phyloP scores from a whole-genome alignment of 2,113 vertebrate genomes.

The Plecotus auritus region DNA sequence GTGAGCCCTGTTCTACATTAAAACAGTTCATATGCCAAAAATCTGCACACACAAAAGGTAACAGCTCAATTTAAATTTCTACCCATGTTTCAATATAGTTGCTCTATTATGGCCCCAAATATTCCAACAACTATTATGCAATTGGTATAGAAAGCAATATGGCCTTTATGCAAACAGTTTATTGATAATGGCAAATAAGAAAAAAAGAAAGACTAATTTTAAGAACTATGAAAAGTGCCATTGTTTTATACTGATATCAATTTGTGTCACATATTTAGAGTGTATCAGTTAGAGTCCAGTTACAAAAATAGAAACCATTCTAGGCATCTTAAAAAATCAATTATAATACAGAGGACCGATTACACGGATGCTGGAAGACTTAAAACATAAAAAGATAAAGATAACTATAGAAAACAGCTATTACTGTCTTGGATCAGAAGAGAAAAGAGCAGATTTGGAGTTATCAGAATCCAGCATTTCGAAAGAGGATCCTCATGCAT shows the following conservation, averaged over 20 bases:
- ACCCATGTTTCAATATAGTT: neutral
- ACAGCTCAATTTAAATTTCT: constrained; percentile 42
- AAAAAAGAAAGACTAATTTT: neutral
- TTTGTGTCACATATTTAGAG: neutral
- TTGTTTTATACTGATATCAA: neutral
- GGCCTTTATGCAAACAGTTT: neutral
- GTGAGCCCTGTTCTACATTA: neutral
- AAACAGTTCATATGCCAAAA: neutral
- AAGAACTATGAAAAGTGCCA: neutral
- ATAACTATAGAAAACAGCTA: neutral
- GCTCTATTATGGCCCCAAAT: neutral
- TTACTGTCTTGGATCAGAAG: neutral
- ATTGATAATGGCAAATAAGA: neutral
- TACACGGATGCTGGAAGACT: neutral
- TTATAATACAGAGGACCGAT: neutral
- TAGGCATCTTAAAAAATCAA: neutral
- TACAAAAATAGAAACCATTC: neutral
- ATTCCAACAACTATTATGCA: neutral
- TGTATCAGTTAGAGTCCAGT: neutral
- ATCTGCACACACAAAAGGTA: neutral
- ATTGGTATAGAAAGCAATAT: neutral
- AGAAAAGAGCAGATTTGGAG: neutral
- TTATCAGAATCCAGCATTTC: neutral
- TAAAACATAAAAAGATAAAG: neutral
- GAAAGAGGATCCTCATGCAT: no score